phyloP scores from a whole-genome alignment of 2,797 vertebrate genomes.

The Ibycter americanus region DNA sequence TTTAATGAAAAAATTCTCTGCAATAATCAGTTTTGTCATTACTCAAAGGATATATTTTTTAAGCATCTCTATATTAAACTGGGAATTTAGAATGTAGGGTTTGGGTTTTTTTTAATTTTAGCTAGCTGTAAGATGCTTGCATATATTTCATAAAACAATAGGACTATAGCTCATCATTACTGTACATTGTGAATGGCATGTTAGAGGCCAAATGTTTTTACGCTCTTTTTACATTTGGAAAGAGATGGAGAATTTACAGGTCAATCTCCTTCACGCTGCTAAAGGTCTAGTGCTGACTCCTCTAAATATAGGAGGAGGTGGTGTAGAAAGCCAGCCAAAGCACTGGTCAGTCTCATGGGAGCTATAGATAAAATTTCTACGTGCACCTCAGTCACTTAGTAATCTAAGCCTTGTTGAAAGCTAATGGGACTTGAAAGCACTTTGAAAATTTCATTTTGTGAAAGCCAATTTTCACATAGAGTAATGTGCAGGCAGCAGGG shows the following conservation, averaged over 20 bases:
- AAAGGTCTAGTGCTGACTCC: neutral
- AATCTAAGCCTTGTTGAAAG: slow-evolving; percentile 28
- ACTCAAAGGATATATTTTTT: neutral
- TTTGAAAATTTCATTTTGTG: slow-evolving; percentile 33
- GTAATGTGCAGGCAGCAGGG: neutral
- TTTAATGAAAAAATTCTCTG: neutral
- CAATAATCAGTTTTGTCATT: neutral
- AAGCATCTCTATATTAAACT: neutral
- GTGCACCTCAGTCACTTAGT: neutral
- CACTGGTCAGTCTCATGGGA: neutral
- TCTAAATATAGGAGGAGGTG: neutral
- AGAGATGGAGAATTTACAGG: neutral
- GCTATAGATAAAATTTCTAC: neutral
- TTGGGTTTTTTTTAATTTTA: neutral
- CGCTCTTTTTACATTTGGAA: neutral
- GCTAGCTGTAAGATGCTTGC: neutral
- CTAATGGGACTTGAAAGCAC: slow-evolving; percentile 57
- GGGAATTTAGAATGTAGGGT: neutral
- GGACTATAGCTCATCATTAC: neutral
- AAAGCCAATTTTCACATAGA: slow-evolving; percentile 9
- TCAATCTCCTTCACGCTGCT: neutral
- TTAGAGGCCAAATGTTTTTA: neutral
- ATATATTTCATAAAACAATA: neutral
- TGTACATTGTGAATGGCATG: neutral
- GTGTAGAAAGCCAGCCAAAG: neutral